phyloP scores from a whole-genome alignment of 2,888 invertebrate genomes.

The Coelogynopora nodosa region DNA sequence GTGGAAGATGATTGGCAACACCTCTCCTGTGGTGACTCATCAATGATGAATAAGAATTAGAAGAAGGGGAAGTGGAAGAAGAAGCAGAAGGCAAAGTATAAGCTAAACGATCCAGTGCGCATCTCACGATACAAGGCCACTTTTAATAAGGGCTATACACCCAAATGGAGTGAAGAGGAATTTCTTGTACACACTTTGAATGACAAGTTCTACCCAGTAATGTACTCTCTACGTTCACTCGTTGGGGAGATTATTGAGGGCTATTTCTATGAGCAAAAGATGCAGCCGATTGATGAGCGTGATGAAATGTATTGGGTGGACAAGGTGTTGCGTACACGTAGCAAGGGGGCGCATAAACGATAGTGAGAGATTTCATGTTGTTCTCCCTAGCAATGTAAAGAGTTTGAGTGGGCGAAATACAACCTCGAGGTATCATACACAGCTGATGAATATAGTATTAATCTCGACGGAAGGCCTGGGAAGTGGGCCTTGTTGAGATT shows the following conservation, averaged over 20 bases:
- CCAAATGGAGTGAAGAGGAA: background rate
- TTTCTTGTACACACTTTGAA: background rate
- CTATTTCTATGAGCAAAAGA: background rate
- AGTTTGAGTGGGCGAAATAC: too few relatives aligned
- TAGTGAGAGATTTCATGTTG: background rate
- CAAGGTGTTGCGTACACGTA: background rate
- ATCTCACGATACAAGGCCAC: background rate
- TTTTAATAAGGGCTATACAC: background rate
- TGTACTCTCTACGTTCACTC: background rate
- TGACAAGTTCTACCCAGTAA: background rate
- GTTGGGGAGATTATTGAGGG: background rate
- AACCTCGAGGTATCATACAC: too few relatives aligned
- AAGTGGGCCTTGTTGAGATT: background rate
- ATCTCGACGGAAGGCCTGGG: too few relatives aligned
- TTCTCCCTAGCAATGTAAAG: background rate
- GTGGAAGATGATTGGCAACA: background rate
- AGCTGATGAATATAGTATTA: too few relatives aligned
- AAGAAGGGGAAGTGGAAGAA: too few relatives aligned
- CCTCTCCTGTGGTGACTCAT: too few relatives aligned
- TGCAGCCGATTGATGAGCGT: background rate
- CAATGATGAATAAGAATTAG: too few relatives aligned
- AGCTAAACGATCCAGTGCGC: background rate
- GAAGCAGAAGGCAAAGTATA: background rate
- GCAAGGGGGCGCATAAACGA: background rate
- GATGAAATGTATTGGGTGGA: background rate